phyloP scores from a whole-genome alignment of 2,797 vertebrate genomes.

The Sylvilagus floridanus region DNA sequence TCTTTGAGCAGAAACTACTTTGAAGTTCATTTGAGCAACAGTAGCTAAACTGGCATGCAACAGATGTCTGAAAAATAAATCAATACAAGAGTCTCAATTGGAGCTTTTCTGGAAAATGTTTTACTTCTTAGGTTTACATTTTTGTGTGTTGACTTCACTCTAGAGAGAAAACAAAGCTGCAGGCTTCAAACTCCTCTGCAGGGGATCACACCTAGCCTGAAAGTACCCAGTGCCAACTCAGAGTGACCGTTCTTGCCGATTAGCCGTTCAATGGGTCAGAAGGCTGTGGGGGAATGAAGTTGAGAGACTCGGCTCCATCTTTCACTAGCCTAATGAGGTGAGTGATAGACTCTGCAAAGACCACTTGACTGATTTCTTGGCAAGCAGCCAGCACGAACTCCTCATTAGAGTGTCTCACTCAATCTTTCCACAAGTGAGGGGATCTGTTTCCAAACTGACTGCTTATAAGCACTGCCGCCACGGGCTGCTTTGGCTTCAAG shows the following conservation, averaged over 20 bases:
- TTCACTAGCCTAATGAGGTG: conserved; percentile 80
- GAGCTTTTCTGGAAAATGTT: background rate
- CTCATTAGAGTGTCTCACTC: conserved; percentile 72
- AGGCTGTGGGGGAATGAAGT: conserved; percentile 63
- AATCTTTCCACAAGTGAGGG: conserved; percentile 56
- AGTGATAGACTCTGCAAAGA: conserved; percentile 68
- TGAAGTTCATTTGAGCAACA: background rate
- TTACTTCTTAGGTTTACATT: background rate
- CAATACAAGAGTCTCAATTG: background rate
- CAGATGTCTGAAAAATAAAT: background rate
- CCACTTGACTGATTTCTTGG: conserved; percentile 78
- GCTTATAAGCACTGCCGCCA: background rate
- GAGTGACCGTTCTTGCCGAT: conserved; percentile 53
- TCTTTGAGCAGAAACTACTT: background rate
- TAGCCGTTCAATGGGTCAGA: conserved; percentile 42
- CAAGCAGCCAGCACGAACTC: conserved; percentile 69
- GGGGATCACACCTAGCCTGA: background rate
- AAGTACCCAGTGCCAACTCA: background rate
- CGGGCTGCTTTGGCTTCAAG: background rate
- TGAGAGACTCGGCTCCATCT: conserved; percentile 75
- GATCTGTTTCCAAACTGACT: conserved; percentile 49
- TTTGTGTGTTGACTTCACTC: background rate
- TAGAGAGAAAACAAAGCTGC: background rate
- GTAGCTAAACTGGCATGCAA: background rate
- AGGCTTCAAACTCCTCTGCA: background rate